Conservation (phyloP, 2,797 vertebrate species). For the Pipistrellus nathusii region DNA sequence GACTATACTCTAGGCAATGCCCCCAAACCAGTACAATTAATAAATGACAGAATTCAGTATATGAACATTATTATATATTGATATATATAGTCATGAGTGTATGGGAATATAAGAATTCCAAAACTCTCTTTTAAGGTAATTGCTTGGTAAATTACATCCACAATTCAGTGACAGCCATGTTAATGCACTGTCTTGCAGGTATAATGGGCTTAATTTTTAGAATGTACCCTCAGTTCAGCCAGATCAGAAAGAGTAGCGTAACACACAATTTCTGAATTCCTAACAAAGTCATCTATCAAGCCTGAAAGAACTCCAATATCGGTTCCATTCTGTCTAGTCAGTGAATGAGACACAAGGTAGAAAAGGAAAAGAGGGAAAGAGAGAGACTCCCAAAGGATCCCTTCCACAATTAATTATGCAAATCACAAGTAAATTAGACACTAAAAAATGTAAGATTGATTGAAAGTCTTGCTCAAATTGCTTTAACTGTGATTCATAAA, state of each 20-base stretch:
- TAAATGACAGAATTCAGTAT: neutral
- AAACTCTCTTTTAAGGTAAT: constrained; percentile 11
- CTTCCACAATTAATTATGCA: constrained; percentile 84
- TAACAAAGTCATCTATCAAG: neutral
- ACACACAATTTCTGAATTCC: constrained; percentile 13
- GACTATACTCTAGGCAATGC: neutral
- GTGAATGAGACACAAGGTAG: constrained; percentile 62
- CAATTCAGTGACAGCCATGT: neutral
- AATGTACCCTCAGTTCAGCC: neutral
- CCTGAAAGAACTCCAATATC: constrained; percentile 14
- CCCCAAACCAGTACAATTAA: neutral
- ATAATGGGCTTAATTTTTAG: constrained; percentile 34
- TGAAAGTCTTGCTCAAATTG: constrained; percentile 88
- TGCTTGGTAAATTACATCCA: neutral
- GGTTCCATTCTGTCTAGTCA: constrained; percentile 16
- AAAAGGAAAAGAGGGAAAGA: constrained; percentile 29
- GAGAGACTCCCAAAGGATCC: constrained; percentile 75
- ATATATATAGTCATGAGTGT: no score
- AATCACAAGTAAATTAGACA: constrained; percentile 86
- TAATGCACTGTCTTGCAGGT: constrained; percentile 47
- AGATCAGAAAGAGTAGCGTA: neutral
- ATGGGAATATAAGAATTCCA: neutral
- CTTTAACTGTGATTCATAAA: constrained; percentile 88
- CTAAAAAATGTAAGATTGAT: constrained; percentile 85
- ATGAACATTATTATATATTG: neutral